Evolutionary conservation across 1,140 invertebrate species (phyloP).

Genomic region (Cyrtorhinus lividipennis): DNA sequence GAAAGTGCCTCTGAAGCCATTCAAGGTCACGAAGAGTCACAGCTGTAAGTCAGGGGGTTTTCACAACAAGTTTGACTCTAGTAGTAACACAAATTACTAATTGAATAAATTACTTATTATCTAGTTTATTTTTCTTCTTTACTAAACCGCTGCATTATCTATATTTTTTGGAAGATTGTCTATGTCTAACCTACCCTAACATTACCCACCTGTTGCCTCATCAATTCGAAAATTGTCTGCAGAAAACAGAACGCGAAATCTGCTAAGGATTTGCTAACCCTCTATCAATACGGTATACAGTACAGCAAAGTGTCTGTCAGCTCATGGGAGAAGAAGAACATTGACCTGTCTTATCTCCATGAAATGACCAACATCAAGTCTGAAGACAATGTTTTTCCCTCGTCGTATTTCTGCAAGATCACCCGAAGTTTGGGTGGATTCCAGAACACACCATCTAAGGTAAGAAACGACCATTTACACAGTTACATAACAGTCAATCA

Average conservation of each 20-base stretch:
- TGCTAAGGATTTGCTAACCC: conserved; percentile 33
- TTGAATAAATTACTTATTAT: too few relatives aligned
- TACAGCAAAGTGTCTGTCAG: conserved; percentile 34
- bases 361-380: conserved; percentile 35
- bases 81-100: conserved; percentile 25
- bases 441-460: conserved; percentile 4
- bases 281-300: conserved; percentile 41
- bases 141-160: too few relatives aligned
- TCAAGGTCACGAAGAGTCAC: conserved; percentile 15
- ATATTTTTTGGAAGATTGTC: too few relatives aligned
- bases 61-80: conserved; percentile 43
- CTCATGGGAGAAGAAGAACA: conserved; percentile 30
- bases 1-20: conserved; percentile 32
- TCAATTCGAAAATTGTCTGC: too few relatives aligned
- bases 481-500: too few relatives aligned
- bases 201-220: too few relatives aligned
- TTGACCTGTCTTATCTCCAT: conserved; percentile 31
- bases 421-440: conserved; percentile 32
- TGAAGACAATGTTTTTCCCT: conserved; percentile 37
- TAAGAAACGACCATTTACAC: too few relatives aligned
- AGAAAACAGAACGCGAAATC: conserved; percentile 35
- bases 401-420: conserved; percentile 29
- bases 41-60: conserved; percentile 28
- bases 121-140: too few relatives aligned
- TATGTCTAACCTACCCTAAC: too few relatives aligned